These are phyloP conservation scores for Ephydatia muelleri DNA, from an alignment of 37 sponge, comb jelly and placozoan species.

Conservation along the genomic window DNA sequence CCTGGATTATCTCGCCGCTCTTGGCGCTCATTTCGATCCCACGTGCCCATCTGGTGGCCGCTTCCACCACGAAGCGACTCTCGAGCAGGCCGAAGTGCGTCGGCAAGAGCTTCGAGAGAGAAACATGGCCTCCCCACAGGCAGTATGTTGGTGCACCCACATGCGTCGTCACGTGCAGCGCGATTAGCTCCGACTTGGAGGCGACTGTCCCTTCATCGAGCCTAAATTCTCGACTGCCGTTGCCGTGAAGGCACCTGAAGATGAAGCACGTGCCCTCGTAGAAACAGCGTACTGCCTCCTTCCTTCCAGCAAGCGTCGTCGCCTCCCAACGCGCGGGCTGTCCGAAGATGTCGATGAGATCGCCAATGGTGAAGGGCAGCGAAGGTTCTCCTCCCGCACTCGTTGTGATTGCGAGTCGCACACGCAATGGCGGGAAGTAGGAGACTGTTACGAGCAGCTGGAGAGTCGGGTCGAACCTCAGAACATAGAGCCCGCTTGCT, in stretches of 20 bases:
- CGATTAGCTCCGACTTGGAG: conserved; percentile 4
- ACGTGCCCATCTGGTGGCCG: background rate
- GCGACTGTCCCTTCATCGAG: background rate
- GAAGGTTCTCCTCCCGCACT: background rate
- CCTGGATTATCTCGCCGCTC: background rate
- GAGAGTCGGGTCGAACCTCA: conserved; percentile 7
- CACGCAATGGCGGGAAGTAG: background rate
- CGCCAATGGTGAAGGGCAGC: background rate
- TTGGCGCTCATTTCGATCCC: background rate
- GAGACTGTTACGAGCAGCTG: background rate
- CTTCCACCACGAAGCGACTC: conserved; percentile 8
- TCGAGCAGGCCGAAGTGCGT: background rate
- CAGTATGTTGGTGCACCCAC: background rate
- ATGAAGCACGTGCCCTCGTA: conserved; percentile 24
- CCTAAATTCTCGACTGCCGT: background rate
- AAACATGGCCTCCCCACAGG: background rate
- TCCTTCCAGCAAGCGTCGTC: background rate
- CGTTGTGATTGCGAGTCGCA: background rate
- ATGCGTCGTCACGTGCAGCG: background rate
- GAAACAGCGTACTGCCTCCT: background rate
- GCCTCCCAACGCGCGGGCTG: background rate
- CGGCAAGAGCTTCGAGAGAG: background rate
- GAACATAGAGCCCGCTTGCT: background rate
- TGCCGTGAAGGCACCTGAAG: background rate
- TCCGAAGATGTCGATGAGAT: background rate